Evolutionary conservation across 1,140 invertebrate genomes (phyloP).

Genomic region (Macrocentrus cingulum): DNA sequence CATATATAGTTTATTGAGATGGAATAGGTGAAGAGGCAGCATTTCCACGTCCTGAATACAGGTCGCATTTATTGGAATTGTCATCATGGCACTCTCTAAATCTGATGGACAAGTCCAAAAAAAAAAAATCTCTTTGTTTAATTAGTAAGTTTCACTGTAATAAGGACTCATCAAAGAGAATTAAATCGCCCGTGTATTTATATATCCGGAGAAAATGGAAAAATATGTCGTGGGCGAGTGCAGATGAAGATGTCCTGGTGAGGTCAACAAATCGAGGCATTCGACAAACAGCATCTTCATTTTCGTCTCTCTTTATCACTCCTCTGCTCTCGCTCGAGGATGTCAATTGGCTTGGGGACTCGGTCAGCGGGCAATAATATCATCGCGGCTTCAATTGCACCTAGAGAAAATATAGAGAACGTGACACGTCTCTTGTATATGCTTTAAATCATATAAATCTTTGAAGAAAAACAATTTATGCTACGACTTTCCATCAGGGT

Average conservation of each 20-base stretch:
- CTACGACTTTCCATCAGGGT: neutral
- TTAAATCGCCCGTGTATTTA: slow-evolving; percentile 1
- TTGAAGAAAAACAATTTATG: neutral
- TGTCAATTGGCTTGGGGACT: slow-evolving; percentile 39
- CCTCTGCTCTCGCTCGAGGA: slow-evolving; percentile 33
- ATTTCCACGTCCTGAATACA: too few species aligned
- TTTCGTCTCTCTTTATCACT: neutral
- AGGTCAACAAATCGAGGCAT: slow-evolving; percentile 20
- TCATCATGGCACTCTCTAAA: neutral
- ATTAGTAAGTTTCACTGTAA: slow-evolving; percentile 14
- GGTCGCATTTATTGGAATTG: too few species aligned
- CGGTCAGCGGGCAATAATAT: slow-evolving; percentile 24
- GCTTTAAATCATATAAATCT: neutral
- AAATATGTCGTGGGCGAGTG: neutral
- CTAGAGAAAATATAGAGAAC: neutral
- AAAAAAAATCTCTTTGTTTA: neutral
- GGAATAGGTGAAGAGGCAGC: too few species aligned
- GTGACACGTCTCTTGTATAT: slow-evolving; percentile 9
- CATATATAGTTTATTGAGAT: too few species aligned
- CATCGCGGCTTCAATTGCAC: slow-evolving; percentile 23
- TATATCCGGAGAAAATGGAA: neutral
- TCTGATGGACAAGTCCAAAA: neutral
- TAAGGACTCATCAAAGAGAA: slow-evolving; percentile 4
- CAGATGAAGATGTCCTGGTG: slow-evolving; percentile 12
- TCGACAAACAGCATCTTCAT: slow-evolving; percentile 6